These are phyloP conservation scores for Oreochromis grahami DNA, from an alignment of 2,797 vertebrate species.

Conservation along the genomic window DNA sequence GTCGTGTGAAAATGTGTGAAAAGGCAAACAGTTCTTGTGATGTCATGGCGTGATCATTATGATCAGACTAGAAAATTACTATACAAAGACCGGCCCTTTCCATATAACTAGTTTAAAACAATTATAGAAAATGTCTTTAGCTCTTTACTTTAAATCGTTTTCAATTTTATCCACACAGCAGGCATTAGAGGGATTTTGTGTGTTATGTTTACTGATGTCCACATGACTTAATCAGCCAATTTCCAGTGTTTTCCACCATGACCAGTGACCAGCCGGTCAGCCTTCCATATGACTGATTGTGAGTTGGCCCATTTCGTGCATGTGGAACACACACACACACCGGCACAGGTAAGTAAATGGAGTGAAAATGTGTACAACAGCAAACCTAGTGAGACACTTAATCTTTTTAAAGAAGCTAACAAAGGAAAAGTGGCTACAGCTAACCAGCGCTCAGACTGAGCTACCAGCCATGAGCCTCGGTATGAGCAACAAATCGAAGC, in stretches of 20 bases:
- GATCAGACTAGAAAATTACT: background rate
- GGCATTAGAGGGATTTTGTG: background rate
- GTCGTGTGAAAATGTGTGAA: background rate
- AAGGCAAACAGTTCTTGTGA: background rate
- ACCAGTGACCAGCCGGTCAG: background rate
- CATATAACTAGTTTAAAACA: background rate
- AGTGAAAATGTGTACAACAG: background rate
- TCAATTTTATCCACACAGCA: background rate
- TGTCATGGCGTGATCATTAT: background rate
- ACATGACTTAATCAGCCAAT: background rate
- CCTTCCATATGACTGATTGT: background rate
- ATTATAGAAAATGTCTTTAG: background rate
- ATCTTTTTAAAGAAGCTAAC: background rate
- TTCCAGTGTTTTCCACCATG: background rate
- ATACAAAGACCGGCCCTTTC: background rate
- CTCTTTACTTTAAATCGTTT: background rate
- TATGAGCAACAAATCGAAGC: background rate
- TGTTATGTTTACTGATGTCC: background rate
- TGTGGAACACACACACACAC: background rate
- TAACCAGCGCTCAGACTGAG: background rate
- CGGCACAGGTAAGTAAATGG: background rate
- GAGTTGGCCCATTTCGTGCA: background rate
- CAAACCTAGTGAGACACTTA: background rate
- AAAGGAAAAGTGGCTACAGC: background rate
- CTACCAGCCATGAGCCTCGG: background rate